Conservation (phyloP, 2,888 invertebrate genomes). For the Dorcus hopei region DNA sequence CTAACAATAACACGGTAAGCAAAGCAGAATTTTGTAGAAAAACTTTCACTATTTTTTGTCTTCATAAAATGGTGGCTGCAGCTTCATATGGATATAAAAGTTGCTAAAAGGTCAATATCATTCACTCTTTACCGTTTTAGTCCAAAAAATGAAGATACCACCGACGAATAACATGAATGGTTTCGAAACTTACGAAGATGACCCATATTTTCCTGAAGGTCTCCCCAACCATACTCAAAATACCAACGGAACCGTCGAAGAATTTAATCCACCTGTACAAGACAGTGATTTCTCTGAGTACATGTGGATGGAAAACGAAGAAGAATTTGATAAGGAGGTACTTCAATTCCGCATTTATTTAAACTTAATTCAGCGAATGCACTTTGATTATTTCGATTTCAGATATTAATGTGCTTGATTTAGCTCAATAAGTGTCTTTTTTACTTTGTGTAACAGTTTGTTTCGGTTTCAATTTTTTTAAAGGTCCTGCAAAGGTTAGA, state of each 20-base stretch:
- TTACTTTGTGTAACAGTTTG: no score
- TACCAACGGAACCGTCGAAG: conserved; percentile 40
- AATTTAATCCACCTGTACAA: conserved; percentile 49
- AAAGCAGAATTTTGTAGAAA: background rate
- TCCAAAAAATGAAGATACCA: conserved; percentile 25
- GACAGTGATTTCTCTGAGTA: conserved; percentile 84
- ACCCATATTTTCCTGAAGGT: conserved; percentile 23
- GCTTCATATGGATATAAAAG: conserved; percentile 3
- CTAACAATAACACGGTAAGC: no score
- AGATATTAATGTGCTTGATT: no score
- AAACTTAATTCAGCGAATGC: no score
- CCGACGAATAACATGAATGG: conserved; percentile 26
- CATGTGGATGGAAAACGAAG: conserved; percentile 93
- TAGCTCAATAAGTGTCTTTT: no score
- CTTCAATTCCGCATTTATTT: no score
- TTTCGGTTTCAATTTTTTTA: conserved; percentile 16
- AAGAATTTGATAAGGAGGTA: conserved; percentile 89
- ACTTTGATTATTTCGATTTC: no score
- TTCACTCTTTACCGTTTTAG: background rate
- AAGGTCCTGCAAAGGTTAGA: conserved; percentile 83
- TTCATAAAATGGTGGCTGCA: conserved; percentile 18
- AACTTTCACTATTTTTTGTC: conserved; percentile 11
- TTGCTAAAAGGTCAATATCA: background rate
- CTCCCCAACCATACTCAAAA: conserved; percentile 29
- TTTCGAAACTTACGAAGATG: conserved; percentile 27